These are phyloP conservation scores for Gymnosoma rotundatum DNA, from an alignment of 2,888 invertebrate species.

Conservation along the genomic window DNA sequence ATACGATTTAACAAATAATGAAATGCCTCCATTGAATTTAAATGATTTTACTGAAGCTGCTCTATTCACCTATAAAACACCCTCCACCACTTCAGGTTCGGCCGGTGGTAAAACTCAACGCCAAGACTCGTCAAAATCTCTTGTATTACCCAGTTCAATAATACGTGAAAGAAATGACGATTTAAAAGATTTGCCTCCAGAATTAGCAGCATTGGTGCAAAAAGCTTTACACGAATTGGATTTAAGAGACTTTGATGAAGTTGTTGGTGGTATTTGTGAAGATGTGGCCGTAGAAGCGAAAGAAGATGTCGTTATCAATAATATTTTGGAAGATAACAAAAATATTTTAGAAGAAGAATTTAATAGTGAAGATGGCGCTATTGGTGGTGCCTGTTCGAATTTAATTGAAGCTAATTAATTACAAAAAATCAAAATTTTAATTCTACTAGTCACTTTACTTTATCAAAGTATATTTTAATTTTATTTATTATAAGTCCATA, in stretches of 20 bases:
- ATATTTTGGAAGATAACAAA: slow-evolving; percentile 11
- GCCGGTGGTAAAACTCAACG: slow-evolving; percentile 73
- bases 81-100: slow-evolving; percentile 77
- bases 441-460: neutral
- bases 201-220: slow-evolving; percentile 85
- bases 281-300: slow-evolving; percentile 59
- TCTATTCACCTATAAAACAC: slow-evolving; percentile 76
- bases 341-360: slow-evolving; percentile 59
- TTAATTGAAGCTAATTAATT: slow-evolving; percentile 63
- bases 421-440: neutral
- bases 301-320: slow-evolving; percentile 31
- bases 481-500: slow-evolving; percentile 49
- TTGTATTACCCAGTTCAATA: slow-evolving; percentile 77
- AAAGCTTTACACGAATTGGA: slow-evolving; percentile 83
- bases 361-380: slow-evolving; percentile 68
- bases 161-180: slow-evolving; percentile 82
- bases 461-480: slow-evolving; percentile 6
- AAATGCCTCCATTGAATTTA: slow-evolving; percentile 73
- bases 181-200: slow-evolving; percentile 84
- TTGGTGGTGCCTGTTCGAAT: slow-evolving; percentile 62
- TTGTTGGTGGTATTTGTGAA: slow-evolving; percentile 72
- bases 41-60: slow-evolving; percentile 73
- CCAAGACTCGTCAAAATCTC: slow-evolving; percentile 35
- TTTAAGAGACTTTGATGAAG: slow-evolving; percentile 79
- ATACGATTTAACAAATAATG: slow-evolving; percentile 75